Evolutionary conservation across 2,888 invertebrate genomes (phyloP).

Genomic region (Siphlonurus alternatus): DNA sequence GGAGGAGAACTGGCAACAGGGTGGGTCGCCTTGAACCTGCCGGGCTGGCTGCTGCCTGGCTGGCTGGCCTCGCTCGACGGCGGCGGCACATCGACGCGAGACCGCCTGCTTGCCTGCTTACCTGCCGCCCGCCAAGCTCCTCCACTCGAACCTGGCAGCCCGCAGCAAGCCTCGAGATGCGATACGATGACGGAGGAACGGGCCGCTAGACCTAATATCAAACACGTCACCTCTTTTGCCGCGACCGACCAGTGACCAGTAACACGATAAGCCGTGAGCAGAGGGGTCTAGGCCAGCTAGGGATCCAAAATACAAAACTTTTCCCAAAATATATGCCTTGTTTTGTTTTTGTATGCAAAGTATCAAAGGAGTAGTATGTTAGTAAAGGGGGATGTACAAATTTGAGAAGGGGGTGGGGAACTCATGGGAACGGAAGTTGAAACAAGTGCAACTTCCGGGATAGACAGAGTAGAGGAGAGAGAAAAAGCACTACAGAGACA

Average conservation of each 20-base stretch:
- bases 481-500: no score
- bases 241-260: no score
- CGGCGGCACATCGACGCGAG: not conserved
- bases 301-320: no score
- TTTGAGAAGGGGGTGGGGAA: not conserved
- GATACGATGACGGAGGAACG: no score
- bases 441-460: conserved; percentile 3
- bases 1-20: not conserved
- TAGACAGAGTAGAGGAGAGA: not conserved
- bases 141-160: not conserved
- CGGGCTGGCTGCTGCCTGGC: not conserved
- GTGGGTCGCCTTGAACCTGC: not conserved
- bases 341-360: no score
- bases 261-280: no score
- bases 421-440: conserved; percentile 1
- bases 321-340: no score
- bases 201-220: no score
- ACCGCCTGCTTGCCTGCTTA: not conserved
- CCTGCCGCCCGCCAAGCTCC: not conserved
- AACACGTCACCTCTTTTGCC: no score
- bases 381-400: not conserved
- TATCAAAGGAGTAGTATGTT: no score
- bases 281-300: no score
- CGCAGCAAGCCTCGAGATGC: no score
- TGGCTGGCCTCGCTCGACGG: not conserved